These are phyloP conservation scores for Murina feae DNA, from an alignment of 2,113 vertebrate species.

Conservation along the genomic window DNA sequence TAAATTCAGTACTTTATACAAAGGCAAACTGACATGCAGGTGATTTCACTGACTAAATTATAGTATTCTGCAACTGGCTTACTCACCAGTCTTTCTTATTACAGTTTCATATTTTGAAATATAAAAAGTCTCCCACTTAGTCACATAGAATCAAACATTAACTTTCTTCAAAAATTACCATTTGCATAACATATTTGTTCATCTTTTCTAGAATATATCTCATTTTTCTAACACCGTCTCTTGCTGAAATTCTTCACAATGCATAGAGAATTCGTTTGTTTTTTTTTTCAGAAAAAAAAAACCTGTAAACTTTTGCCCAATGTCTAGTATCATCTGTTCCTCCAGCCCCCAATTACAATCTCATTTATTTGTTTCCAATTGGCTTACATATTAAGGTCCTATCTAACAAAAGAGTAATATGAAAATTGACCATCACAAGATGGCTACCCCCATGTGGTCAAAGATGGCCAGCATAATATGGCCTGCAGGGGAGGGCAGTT, in stretches of 20 bases:
- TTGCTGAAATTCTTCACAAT: constrained; percentile 1
- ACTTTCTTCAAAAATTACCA: constrained; percentile 47
- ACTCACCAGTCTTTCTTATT: constrained; percentile 56
- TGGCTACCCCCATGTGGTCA: too few relatives aligned
- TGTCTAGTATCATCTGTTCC: background rate
- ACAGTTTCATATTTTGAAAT: constrained; percentile 47
- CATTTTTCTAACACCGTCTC: background rate
- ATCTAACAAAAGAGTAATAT: too few relatives aligned
- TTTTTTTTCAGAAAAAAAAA: background rate
- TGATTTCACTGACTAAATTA: constrained; percentile 36
- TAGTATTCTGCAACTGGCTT: constrained; percentile 26
- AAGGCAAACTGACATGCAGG: background rate
- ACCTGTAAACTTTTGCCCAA: background rate
- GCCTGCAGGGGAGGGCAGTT: too few relatives aligned
- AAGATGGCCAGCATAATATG: too few relatives aligned
- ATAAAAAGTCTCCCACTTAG: constrained; percentile 12
- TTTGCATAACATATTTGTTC: constrained; percentile 52
- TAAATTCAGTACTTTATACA: constrained; percentile 18
- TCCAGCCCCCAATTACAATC: background rate
- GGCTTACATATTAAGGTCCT: background rate
- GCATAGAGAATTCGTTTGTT: background rate
- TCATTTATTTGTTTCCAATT: background rate
- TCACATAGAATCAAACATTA: constrained; percentile 41
- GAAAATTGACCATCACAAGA: too few relatives aligned
- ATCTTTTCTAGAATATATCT: background rate